phyloP scores from a whole-genome alignment of 2,113 vertebrate genomes.

The Microcebus lehilahytsara region DNA sequence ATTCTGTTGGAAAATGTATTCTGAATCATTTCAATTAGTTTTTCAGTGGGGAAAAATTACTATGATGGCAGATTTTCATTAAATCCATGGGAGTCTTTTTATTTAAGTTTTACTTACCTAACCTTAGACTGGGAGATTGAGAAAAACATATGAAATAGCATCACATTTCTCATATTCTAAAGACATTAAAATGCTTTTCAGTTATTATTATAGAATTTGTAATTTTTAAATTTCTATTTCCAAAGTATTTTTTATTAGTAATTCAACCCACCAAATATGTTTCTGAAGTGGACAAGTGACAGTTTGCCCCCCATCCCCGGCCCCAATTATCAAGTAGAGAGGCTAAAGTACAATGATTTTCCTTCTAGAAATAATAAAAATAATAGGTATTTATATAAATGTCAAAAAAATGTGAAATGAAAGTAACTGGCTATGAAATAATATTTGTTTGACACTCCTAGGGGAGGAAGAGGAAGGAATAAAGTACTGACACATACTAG shows the following conservation, averaged over 20 bases:
- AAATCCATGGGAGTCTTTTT: not conserved
- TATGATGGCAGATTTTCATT: not conserved
- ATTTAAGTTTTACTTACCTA: not conserved
- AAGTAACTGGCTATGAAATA: not conserved
- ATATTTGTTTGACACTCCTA: not conserved
- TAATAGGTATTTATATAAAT: not conserved
- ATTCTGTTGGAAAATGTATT: not conserved
- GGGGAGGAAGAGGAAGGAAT: not conserved
- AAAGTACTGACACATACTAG: not conserved
- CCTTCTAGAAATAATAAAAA: not conserved
- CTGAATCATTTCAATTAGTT: constrained; percentile 15
- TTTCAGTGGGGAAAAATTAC: not conserved
- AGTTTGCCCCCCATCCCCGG: not conserved
- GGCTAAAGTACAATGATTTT: not conserved
- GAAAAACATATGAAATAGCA: not conserved
- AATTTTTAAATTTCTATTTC: no score
- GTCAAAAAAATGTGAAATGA: not conserved
- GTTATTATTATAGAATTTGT: no score
- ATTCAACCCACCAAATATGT: not conserved
- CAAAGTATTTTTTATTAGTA: not conserved
- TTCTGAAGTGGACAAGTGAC: not conserved
- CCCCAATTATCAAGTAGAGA: not conserved
- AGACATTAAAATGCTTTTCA: not conserved
- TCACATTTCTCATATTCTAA: constrained; percentile 16
- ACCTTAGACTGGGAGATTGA: not conserved